These are phyloP conservation scores for Heliconius himera DNA, from an alignment of 1,140 invertebrate genomes.

Conservation along the genomic window DNA sequence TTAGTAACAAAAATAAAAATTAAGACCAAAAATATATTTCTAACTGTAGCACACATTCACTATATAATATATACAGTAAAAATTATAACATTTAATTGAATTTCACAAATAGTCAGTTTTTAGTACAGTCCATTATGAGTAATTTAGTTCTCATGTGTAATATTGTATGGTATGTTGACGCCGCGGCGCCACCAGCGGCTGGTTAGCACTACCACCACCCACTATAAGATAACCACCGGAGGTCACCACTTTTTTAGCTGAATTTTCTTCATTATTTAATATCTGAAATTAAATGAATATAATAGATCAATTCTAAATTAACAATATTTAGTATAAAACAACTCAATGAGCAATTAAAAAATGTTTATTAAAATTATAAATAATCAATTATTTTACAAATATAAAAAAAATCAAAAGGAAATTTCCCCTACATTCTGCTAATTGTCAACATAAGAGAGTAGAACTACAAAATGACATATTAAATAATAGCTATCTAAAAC, in stretches of 20 bases:
- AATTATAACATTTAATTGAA: not conserved
- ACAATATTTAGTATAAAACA: too few relatives aligned
- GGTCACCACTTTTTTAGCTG: slow-evolving; percentile 65
- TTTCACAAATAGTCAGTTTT: not conserved
- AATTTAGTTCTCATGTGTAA: slow-evolving; percentile 34
- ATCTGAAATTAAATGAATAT: slow-evolving; percentile 43
- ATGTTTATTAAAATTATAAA: too few relatives aligned
- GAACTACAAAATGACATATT: too few relatives aligned
- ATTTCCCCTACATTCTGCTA: too few relatives aligned
- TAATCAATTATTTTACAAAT: too few relatives aligned
- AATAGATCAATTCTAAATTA: not conserved
- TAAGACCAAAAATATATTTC: not conserved
- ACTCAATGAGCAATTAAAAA: too few relatives aligned
- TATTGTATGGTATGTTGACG: slow-evolving; percentile 61
- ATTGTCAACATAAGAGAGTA: too few relatives aligned
- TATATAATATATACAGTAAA: not conserved
- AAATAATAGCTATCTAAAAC: too few relatives aligned
- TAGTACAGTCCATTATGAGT: not conserved
- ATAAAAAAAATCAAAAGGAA: too few relatives aligned
- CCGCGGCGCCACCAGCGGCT: slow-evolving; percentile 46
- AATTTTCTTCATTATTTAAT: slow-evolving; percentile 55
- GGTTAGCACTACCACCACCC: slow-evolving; percentile 44
- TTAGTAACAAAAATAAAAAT: not conserved
- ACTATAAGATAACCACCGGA: slow-evolving; percentile 72
- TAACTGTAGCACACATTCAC: not conserved